These are phyloP conservation scores for Drosophila quasianomalipes DNA, from an alignment of 2,888 invertebrate genomes.

Conservation along the genomic window DNA sequence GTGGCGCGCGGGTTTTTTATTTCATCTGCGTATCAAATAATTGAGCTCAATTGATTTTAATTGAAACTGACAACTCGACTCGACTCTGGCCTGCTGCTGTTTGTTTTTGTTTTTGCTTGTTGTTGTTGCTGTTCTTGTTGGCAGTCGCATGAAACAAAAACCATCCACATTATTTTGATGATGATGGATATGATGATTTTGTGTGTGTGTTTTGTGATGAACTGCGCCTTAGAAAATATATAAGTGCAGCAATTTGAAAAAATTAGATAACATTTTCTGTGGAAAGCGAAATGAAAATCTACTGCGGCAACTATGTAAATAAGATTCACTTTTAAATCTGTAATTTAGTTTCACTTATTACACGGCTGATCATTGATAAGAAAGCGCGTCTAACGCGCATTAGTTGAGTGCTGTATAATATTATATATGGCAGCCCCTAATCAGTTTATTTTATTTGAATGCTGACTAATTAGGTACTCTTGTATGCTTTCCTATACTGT, in stretches of 20 bases:
- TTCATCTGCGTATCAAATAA: conserved; percentile 80
- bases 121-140: conserved; percentile 34
- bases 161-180: conserved; percentile 49
- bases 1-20: conserved; percentile 55
- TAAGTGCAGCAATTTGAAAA: conserved; percentile 20
- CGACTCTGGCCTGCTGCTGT: conserved; percentile 36
- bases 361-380: conserved; percentile 11
- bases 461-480: conserved; percentile 28
- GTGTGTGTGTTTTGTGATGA: conserved; percentile 31
- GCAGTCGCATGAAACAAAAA: conserved; percentile 68
- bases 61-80: conserved; percentile 76
- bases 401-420: conserved; percentile 4
- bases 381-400: conserved; percentile 11
- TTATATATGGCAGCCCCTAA: conserved; percentile 2
- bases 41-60: conserved; percentile 81
- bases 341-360: not conserved
- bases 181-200: conserved; percentile 28
- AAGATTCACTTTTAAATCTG: conserved; percentile 7
- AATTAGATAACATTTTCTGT: conserved; percentile 4
- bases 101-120: conserved; percentile 27
- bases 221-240: conserved; percentile 24
- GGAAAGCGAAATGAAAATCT: not conserved
- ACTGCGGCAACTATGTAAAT: not conserved
- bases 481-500: not conserved
- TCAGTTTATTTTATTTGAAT: conserved; percentile 13